Evolutionary conservation across 2,113 vertebrate species (phyloP).

Genomic region (Ctenodactylus gundi): DNA sequence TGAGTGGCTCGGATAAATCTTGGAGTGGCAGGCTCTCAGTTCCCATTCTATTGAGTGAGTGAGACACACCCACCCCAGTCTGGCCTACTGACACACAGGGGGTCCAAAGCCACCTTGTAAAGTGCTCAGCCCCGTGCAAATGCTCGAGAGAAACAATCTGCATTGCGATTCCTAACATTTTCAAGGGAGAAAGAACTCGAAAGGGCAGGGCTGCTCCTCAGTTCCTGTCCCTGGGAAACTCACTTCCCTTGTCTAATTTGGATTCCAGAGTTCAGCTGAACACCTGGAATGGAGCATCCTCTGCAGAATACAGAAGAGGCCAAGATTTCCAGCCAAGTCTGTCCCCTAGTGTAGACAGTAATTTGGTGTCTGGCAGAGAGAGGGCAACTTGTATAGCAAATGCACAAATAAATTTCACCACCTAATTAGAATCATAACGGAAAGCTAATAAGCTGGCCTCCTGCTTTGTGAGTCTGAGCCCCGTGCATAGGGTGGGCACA

Average conservation of each 20-base stretch:
- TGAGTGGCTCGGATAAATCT: background rate
- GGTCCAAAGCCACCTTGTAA: background rate
- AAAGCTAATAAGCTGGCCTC: background rate
- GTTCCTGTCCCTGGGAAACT: background rate
- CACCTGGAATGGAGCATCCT: background rate
- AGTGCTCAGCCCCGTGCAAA: background rate
- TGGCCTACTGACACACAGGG: accelerated
- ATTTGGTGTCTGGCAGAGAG: background rate
- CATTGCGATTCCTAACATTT: background rate
- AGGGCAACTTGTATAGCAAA: background rate
- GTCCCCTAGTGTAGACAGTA: background rate
- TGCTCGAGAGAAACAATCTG: background rate
- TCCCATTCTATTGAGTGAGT: background rate
- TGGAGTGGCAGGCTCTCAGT: accelerated
- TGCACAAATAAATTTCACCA: background rate
- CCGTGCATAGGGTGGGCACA: accelerated
- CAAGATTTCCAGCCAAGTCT: background rate
- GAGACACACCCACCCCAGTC: background rate
- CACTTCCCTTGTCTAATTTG: background rate
- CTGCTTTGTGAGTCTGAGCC: background rate
- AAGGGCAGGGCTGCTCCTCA: no score
- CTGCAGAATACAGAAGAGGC: background rate
- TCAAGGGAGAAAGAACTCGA: background rate
- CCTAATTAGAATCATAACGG: background rate
- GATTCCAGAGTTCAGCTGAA: background rate